phyloP scores from a whole-genome alignment of 1,140 invertebrate species.

The Chlorops oryzae region DNA sequence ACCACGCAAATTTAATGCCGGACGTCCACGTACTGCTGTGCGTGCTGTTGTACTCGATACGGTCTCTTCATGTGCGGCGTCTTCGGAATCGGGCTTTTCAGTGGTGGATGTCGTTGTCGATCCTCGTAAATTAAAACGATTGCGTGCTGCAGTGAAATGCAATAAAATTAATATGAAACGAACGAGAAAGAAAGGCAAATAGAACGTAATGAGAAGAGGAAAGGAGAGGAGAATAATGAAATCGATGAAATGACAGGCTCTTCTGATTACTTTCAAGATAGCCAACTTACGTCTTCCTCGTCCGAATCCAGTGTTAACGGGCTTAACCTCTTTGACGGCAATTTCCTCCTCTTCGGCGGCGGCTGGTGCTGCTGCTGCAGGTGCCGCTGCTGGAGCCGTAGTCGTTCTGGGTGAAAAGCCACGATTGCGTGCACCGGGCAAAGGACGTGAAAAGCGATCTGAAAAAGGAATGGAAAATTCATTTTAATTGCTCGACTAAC shows the following conservation, averaged over 20 bases:
- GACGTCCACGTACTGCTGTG: constrained; percentile 50
- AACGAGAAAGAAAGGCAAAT: background rate
- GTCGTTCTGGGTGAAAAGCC: constrained; percentile 36
- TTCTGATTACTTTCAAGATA: background rate
- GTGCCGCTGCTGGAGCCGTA: constrained; percentile 29
- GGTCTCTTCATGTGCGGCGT: constrained; percentile 27
- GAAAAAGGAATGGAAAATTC: background rate
- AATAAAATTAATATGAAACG: background rate
- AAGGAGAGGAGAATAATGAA: background rate
- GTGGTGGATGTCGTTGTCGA: constrained; percentile 34
- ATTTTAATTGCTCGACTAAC: background rate
- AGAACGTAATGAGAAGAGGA: background rate
- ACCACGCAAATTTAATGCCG: constrained; percentile 52
- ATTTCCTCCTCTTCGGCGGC: constrained; percentile 35
- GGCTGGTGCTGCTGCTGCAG: constrained; percentile 22
- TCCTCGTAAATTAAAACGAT: constrained; percentile 42
- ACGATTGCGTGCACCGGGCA: constrained; percentile 39
- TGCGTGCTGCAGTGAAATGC: constrained; percentile 28
- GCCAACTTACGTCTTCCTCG: constrained; percentile 41
- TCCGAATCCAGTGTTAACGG: constrained; percentile 31
- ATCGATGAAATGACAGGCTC: background rate
- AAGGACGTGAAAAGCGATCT: constrained; percentile 44
- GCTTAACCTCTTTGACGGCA: constrained; percentile 48
- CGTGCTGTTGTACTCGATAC: constrained; percentile 45
- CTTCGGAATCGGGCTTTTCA: constrained; percentile 31